These are phyloP conservation scores for Caligus rogercresseyi DNA, from an alignment of 1,140 invertebrate species.

Conservation along the genomic window DNA sequence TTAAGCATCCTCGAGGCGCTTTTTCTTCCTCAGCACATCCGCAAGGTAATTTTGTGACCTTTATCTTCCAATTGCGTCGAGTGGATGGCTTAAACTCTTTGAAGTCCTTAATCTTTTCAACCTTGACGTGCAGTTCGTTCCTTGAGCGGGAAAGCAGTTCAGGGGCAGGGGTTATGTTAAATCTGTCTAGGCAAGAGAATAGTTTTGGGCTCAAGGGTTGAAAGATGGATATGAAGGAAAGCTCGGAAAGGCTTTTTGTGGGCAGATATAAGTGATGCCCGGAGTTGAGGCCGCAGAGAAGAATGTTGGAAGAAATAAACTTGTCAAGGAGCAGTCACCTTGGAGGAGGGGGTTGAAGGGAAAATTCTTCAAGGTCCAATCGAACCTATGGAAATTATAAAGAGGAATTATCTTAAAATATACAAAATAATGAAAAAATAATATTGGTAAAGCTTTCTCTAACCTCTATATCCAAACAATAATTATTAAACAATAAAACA, in stretches of 20 bases:
- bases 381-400: neutral
- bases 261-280: neutral
- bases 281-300: neutral
- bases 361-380: neutral
- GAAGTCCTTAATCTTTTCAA: neutral
- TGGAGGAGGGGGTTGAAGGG: neutral
- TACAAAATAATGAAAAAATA: neutral
- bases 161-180: neutral
- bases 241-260: neutral
- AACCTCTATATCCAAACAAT: no score
- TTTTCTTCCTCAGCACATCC: neutral
- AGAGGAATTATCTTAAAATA: neutral
- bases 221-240: neutral
- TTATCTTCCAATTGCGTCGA: neutral
- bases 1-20: neutral
- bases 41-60: neutral
- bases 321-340: neutral
- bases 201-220: neutral
- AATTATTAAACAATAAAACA: no score
- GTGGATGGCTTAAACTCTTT: neutral
- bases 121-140: neutral
- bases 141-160: no score
- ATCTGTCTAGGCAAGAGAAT: neutral
- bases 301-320: neutral
- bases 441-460: no score